Evolutionary conservation across 2,888 invertebrate species (phyloP).

Genomic region (Trachelus stipa): DNA sequence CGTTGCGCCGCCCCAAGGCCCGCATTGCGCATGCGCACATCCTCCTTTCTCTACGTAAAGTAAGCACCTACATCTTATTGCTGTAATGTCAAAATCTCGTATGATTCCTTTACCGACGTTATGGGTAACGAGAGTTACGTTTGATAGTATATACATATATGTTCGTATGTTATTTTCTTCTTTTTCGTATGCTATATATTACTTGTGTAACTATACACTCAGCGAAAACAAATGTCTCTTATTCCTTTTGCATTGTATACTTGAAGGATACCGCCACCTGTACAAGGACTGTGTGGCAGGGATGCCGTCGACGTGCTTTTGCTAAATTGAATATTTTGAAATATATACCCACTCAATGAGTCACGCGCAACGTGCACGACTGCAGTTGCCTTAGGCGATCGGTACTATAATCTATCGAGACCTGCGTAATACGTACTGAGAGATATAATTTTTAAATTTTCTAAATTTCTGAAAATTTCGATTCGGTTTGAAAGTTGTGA

Average conservation of each 20-base stretch:
- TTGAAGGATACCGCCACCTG: background rate
- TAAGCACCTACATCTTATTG: conserved; percentile 50
- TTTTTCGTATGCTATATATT: background rate
- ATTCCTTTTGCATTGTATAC: background rate
- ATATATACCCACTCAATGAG: background rate
- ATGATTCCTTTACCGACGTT: background rate
- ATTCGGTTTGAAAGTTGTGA: no score
- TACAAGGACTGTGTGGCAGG: background rate
- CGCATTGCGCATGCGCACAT: conserved; percentile 55
- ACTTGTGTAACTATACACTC: background rate
- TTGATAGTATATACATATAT: background rate
- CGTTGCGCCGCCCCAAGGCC: conserved; percentile 58
- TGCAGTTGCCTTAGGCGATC: background rate
- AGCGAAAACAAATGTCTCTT: background rate
- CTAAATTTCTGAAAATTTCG: no score
- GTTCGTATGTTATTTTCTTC: background rate
- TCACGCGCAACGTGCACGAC: background rate
- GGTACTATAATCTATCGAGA: background rate
- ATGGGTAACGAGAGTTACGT: background rate
- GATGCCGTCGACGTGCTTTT: background rate
- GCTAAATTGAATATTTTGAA: background rate
- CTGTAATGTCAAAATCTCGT: conserved; percentile 30
- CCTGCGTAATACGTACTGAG: no score
- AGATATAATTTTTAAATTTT: no score
- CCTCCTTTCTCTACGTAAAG: conserved; percentile 59